Percentiles rank a stretch among this genome's conserved stretches.
Evolutionary conservation across 2,888 invertebrate species (phyloP).

Genomic region (Latheticus oryzae): DNA sequence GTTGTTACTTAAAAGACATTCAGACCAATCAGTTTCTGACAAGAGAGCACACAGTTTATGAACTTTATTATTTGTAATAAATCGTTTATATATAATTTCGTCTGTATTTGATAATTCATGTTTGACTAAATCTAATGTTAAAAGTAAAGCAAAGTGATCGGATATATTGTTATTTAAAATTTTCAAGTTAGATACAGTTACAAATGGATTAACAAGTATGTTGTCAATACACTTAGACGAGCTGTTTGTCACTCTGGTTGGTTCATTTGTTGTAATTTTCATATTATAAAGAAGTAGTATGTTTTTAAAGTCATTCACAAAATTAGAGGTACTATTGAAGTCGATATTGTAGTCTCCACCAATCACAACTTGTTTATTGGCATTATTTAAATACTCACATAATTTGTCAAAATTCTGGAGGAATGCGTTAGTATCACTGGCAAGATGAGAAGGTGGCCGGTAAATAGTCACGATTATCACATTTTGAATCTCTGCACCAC

Average conservation of each 20-base stretch:
- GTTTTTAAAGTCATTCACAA: not conserved
- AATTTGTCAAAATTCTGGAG: not conserved
- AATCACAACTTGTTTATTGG: not conserved
- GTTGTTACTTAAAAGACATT: too few relatives aligned
- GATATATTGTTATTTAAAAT: not conserved
- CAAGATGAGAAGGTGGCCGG: not conserved
- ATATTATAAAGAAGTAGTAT: not conserved
- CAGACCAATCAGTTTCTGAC: too few relatives aligned
- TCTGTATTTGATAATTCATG: too few relatives aligned
- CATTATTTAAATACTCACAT: not conserved
- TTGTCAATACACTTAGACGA: too few relatives aligned
- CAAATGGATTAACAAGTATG: not conserved
- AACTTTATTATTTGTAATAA: too few relatives aligned
- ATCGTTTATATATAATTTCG: too few relatives aligned
- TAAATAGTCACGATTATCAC: not conserved
- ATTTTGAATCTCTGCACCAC: not conserved
- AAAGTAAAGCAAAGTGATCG: not conserved
- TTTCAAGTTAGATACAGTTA: not conserved
- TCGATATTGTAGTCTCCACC: constrained; percentile 5
- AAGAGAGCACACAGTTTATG: too few relatives aligned
- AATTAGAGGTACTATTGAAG: not conserved
- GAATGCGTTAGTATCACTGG: not conserved
- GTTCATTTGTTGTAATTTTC: not conserved
- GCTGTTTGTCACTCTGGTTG: not conserved
- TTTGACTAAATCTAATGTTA: not conserved